These are phyloP conservation scores for Pterocles gutturalis DNA, from an alignment of 2,113 vertebrate species.

Conservation along the genomic window DNA sequence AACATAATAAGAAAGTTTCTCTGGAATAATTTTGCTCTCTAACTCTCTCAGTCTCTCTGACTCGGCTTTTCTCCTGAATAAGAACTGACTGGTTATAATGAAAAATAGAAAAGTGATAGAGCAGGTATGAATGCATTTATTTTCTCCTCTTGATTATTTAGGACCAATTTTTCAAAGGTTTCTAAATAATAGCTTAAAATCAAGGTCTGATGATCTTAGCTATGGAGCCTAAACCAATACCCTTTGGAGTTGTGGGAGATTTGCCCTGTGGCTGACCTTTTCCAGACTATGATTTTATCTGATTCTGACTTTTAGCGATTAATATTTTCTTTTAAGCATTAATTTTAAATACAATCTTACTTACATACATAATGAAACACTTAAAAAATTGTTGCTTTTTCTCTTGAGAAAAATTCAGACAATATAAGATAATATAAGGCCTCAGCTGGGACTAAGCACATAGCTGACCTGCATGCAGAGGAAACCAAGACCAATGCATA, in stretches of 20 bases:
- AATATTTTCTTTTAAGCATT: not conserved
- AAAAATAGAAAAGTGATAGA: not conserved
- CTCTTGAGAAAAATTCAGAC: not conserved
- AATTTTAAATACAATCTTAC: not conserved
- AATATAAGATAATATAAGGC: not conserved
- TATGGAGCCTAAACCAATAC: not conserved
- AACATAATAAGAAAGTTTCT: slow-evolving; percentile 9
- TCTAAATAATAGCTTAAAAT: not conserved
- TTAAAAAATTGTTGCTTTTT: not conserved
- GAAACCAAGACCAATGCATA: not conserved
- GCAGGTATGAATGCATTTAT: not conserved
- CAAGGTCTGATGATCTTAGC: not conserved
- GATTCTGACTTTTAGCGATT: not conserved
- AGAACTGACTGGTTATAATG: not conserved
- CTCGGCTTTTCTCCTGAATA: not conserved
- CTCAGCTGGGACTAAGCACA: not conserved
- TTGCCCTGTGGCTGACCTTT: not conserved
- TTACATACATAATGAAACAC: not conserved
- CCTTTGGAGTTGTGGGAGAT: not conserved
- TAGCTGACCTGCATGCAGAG: not conserved
- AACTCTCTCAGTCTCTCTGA: not conserved
- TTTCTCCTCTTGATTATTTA: not conserved
- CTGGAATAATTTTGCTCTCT: not conserved
- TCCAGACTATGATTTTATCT: not conserved
- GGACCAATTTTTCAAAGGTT: not conserved